These are phyloP conservation scores for Nesoenas mayeri DNA, from an alignment of 2,113 vertebrate species.

Conservation along the genomic window DNA sequence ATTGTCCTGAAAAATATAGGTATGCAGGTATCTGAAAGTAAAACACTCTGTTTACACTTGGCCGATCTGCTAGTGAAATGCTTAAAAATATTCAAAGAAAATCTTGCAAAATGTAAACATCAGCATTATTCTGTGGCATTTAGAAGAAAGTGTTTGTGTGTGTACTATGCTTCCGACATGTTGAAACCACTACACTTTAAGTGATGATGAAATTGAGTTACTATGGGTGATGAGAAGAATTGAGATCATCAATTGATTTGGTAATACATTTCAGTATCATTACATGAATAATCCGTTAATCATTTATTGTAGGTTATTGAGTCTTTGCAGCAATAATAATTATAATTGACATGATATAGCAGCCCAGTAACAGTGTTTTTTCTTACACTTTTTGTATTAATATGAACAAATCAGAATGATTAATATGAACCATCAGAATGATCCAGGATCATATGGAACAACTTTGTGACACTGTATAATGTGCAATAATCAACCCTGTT, in stretches of 20 bases:
- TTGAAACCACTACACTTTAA: background rate
- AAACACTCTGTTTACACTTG: background rate
- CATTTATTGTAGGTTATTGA: background rate
- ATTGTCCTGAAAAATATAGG: background rate
- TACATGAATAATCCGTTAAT: background rate
- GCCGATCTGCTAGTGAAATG: background rate
- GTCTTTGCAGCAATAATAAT: background rate
- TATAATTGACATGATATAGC: background rate
- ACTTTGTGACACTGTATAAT: fast-evolving
- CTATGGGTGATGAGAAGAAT: background rate
- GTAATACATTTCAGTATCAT: background rate
- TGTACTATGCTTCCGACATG: background rate
- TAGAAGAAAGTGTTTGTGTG: background rate
- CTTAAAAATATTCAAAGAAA: background rate
- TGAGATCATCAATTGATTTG: background rate
- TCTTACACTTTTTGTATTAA: background rate
- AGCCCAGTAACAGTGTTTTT: background rate
- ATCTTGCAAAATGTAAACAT: background rate
- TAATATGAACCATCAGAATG: background rate
- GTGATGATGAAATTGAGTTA: background rate
- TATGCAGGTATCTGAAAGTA: background rate
- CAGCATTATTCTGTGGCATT: background rate
- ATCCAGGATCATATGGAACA: background rate
- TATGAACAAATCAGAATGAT: background rate
- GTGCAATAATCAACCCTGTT: background rate